phyloP scores from a whole-genome alignment of 2,888 invertebrate genomes.

The Tenodera sinensis region DNA sequence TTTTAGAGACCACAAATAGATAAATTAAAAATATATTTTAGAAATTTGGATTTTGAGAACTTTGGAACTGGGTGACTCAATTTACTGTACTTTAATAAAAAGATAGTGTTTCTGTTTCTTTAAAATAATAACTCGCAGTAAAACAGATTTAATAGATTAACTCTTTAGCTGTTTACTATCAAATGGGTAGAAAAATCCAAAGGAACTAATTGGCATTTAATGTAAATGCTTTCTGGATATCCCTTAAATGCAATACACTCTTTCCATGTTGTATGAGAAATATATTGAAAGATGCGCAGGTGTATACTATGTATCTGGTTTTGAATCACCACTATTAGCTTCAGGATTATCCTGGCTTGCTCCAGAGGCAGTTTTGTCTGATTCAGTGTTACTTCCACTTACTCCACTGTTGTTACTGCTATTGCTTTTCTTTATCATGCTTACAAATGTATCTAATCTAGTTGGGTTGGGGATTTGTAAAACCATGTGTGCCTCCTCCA shows the following conservation, averaged over 20 bases:
- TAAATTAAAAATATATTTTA: too few relatives aligned
- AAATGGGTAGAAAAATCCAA: background rate
- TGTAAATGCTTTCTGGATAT: background rate
- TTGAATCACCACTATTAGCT: background rate
- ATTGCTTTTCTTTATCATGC: constrained; percentile 28
- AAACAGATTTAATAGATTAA: too few relatives aligned
- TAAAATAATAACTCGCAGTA: too few relatives aligned
- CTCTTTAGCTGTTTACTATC: too few relatives aligned
- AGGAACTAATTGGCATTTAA: background rate
- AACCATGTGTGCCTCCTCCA: constrained; percentile 62
- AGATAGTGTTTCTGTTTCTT: too few relatives aligned
- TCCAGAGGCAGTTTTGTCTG: constrained; percentile 1
- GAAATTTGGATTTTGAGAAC: too few relatives aligned
- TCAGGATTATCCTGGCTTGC: background rate
- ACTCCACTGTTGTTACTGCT: background rate
- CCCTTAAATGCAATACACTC: background rate
- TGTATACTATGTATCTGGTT: background rate
- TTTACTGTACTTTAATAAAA: too few relatives aligned
- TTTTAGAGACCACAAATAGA: too few relatives aligned
- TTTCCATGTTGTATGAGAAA: background rate
- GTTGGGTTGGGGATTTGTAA: constrained; percentile 41
- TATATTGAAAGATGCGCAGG: background rate
- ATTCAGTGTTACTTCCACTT: background rate
- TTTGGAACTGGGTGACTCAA: too few relatives aligned
- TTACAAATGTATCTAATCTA: constrained; percentile 32